phyloP scores from a whole-genome alignment of 2,113 vertebrate genomes.

The Nyctibius bracteatus region DNA sequence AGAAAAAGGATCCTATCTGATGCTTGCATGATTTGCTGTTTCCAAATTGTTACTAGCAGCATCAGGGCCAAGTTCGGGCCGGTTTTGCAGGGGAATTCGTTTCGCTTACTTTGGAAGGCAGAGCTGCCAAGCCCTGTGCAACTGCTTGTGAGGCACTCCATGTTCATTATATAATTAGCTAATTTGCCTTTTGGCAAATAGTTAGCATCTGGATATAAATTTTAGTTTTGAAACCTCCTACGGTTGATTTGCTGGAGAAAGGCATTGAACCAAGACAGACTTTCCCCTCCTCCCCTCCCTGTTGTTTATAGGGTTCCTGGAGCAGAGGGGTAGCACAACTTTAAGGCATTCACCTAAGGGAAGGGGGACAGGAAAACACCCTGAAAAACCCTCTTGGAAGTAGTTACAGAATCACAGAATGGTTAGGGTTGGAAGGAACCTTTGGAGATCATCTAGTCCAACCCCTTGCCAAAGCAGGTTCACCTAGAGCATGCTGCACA shows the following conservation, averaged over 20 bases:
- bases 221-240: slow-evolving; percentile 20
- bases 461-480: no score
- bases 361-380: not conserved
- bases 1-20: not conserved
- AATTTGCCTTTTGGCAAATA: slow-evolving; percentile 44
- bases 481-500: no score
- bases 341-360: not conserved
- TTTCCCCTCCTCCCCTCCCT: not conserved
- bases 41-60: not conserved
- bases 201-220: slow-evolving; percentile 41
- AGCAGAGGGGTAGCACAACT: not conserved
- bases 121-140: slow-evolving; percentile 3
- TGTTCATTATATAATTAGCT: slow-evolving; percentile 40
- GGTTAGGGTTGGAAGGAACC: no score
- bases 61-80: not conserved
- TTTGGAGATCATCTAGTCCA: no score
- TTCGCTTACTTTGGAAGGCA: not conserved
- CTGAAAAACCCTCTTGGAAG: not conserved
- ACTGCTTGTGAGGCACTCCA: not conserved
- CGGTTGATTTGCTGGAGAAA: slow-evolving; percentile 6
- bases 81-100: not conserved
- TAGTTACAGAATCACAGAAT: no score
- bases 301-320: not conserved
- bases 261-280: not conserved
- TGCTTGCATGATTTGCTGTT: not conserved